These are phyloP conservation scores for Chouioia cunea DNA, from an alignment of 2,888 invertebrate genomes.

Conservation along the genomic window DNA sequence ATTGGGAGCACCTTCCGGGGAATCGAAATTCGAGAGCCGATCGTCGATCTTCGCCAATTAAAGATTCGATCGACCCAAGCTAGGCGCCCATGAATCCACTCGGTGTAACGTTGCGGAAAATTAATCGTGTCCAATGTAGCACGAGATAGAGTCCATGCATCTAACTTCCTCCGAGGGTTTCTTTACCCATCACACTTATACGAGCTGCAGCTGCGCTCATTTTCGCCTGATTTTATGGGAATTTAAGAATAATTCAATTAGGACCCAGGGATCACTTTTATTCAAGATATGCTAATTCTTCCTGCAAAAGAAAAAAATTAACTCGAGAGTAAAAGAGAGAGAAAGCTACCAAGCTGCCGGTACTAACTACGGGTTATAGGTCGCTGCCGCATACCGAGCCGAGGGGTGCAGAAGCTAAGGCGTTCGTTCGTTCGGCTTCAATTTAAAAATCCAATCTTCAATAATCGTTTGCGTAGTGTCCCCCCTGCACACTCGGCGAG, in stretches of 20 bases:
- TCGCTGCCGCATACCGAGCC: slow-evolving; percentile 46
- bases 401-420: slow-evolving; percentile 51
- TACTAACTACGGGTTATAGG: slow-evolving; percentile 53
- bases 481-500: slow-evolving; percentile 2
- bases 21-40: slow-evolving; percentile 38
- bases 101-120: slow-evolving; percentile 65
- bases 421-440: slow-evolving; percentile 57
- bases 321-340: slow-evolving; percentile 44
- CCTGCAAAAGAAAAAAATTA: slow-evolving; percentile 46
- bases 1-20: slow-evolving; percentile 23
- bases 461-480: slow-evolving; percentile 63
- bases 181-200: too few species aligned
- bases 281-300: slow-evolving; percentile 67
- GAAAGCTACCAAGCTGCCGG: slow-evolving; percentile 24
- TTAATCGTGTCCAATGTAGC: slow-evolving; percentile 64
- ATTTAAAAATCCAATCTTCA: slow-evolving; percentile 69
- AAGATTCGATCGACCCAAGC: slow-evolving; percentile 51
- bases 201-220: slow-evolving; percentile 50
- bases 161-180: slow-evolving; percentile 7
- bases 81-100: slow-evolving; percentile 26
- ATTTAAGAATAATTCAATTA: slow-evolving; percentile 70
- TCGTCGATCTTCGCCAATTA: slow-evolving; percentile 50
- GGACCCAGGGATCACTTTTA: slow-evolving; percentile 65
- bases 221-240: slow-evolving; percentile 69
- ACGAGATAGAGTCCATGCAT: slow-evolving; percentile 38